Base-by-base conservation (phyloP, 2,797 vertebrate genomes). In the Chromobotia macracanthus region DNA sequence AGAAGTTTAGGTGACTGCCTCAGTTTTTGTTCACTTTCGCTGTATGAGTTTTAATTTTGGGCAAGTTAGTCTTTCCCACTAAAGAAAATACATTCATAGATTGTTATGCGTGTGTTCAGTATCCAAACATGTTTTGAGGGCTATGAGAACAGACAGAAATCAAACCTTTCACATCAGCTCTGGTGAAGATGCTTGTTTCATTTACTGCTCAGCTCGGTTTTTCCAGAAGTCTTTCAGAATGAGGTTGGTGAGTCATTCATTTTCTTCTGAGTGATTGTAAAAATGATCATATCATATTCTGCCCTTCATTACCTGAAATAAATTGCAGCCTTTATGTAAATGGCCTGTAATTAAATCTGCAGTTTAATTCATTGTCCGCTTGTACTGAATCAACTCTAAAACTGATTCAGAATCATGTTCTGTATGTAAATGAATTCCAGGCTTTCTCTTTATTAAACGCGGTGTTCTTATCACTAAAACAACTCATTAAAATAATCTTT, bases 271-370 rank as follows among this genome's bases (percentile, higher is more conserved):
- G 21, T 19, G 35, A 55, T 44, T 23, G 46, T 76, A 76, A 64
- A 76, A 76, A 76, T 67, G 0, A 76, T 68, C 58, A 68, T 41
- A 41, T 77, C 38, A 58, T 31, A 5, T 77, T 68, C 44, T 56
- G 23, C 12, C 56, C 23, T 72, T 72, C 23, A 64, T 79, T 21
- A 41, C 56, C 61, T 48, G 21, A 72, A 78, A 70, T 55, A 79
- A 51, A 63, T 64, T 41, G 15, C 69, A 79, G 69, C 44, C 55
- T 68, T 76, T 68, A 68, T 77, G 53, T 11, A 67, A 77, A 68
- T 58, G 51, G 18, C 38, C 53, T 1, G 18, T 77, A 68, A 77
- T 68, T 77, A 77, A 68, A 77, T 68, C 51, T 51, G 19, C 18
- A 1, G 5, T 48, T 61, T n/a, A 48, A 73, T 56, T 73, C 18